phyloP scores from a whole-genome alignment of 2,888 invertebrate species.

The Nomada flava region DNA sequence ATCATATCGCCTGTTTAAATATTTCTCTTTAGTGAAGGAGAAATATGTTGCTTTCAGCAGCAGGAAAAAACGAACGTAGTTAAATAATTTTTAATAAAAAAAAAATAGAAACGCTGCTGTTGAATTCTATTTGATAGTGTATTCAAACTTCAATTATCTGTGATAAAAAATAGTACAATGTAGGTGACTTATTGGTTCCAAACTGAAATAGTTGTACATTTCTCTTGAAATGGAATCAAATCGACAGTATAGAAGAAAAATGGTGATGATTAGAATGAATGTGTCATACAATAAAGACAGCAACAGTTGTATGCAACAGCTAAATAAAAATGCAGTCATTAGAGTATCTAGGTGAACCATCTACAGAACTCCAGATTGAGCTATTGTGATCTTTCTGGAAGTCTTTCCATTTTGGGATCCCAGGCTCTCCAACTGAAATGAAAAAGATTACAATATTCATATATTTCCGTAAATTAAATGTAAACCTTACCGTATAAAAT shows the following conservation, averaged over 20 bases:
- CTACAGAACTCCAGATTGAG: conserved; percentile 93
- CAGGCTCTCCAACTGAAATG: conserved; percentile 87
- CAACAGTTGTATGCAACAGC: conserved; percentile 74
- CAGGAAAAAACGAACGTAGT: conserved; percentile 29
- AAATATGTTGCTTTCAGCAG: conserved; percentile 37
- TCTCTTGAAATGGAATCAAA: conserved; percentile 51
- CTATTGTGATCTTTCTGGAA: conserved; percentile 91
- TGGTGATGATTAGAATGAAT: conserved; percentile 63
- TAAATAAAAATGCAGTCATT: conserved; percentile 78
- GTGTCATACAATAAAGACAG: conserved; percentile 65
- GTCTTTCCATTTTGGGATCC: conserved; percentile 95
- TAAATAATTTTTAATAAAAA: conserved; percentile 8
- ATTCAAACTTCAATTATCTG: conserved; percentile 22
- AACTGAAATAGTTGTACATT: conserved; percentile 50
- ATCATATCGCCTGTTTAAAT: conserved; percentile 34
- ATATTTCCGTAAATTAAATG: neutral
- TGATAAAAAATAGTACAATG: conserved; percentile 40
- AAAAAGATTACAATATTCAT: conserved; percentile 10
- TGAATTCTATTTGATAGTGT: conserved; percentile 19
- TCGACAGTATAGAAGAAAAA: conserved; percentile 46
- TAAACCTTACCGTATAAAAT: neutral
- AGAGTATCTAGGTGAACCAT: conserved; percentile 68
- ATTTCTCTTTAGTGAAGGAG: conserved; percentile 34
- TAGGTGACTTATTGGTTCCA: conserved; percentile 50
- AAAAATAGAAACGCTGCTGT: conserved; percentile 9